These are phyloP conservation scores for Cebidichthys violaceus DNA, from an alignment of 2,113 vertebrate genomes.

Conservation along the genomic window DNA sequence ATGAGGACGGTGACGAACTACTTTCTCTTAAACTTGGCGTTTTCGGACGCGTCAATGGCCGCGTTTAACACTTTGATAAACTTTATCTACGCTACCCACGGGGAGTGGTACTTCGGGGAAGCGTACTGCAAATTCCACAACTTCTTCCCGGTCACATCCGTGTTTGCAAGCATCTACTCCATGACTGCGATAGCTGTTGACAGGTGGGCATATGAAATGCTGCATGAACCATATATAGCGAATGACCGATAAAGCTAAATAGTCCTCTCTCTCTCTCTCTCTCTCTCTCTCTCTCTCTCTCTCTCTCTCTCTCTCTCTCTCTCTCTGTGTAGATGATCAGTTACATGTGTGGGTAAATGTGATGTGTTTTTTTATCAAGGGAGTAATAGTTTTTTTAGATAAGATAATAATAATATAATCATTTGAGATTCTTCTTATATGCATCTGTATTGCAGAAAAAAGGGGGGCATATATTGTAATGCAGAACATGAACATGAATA, in stretches of 20 bases:
- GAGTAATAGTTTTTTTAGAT: too few species aligned
- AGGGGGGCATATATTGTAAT: background rate
- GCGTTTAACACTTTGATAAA: constrained; percentile 96
- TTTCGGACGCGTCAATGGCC: constrained; percentile 96
- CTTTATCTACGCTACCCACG: constrained; percentile 93
- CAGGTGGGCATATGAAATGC: constrained; percentile 85
- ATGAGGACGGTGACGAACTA: constrained; percentile 98
- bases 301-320: too few species aligned
- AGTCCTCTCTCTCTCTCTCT: too few species aligned
- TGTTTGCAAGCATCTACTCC: constrained; percentile 99
- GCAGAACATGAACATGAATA: background rate
- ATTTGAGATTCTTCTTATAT: background rate
- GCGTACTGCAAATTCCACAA: constrained; percentile 98
- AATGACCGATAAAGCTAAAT: background rate
- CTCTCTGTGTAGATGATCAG: background rate
- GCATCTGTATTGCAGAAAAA: background rate
- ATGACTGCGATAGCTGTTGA: constrained; percentile 98
- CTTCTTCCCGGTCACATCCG: constrained; percentile 97
- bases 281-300: too few species aligned
- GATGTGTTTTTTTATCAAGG: background rate
- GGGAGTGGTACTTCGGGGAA: constrained; percentile 97
- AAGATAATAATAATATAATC: too few species aligned
- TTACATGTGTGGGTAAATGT: background rate
- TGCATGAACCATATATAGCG: background rate
- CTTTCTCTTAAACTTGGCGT: constrained; percentile 94